Conservation (phyloP, 2,888 invertebrate species). For the Aelia acuminata region DNA sequence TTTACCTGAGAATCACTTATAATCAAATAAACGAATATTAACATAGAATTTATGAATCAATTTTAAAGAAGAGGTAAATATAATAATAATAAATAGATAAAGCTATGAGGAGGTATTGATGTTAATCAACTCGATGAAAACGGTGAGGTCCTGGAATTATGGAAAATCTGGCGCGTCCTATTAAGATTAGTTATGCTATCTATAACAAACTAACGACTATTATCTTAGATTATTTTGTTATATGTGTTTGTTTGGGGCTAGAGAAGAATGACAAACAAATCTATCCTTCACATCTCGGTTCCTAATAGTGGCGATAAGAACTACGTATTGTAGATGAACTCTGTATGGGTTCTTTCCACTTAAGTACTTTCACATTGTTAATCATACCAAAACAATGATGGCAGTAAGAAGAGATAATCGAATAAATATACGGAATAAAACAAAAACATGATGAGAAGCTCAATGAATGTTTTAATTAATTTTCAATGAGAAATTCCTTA, state of each 20-base stretch:
- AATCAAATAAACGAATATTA: too few relatives aligned
- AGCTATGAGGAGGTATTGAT: not conserved
- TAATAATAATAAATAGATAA: not conserved
- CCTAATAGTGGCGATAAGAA: not conserved
- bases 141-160: not conserved
- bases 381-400: not conserved
- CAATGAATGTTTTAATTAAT: not conserved
- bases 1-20: too few relatives aligned
- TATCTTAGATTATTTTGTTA: not conserved
- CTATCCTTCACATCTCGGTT: not conserved
- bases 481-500: not conserved
- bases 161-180: not conserved
- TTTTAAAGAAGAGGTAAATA: too few relatives aligned
- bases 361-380: not conserved
- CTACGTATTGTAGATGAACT: not conserved
- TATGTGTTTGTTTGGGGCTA: not conserved
- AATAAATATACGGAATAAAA: not conserved
- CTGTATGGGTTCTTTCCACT: not conserved
- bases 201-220: not conserved
- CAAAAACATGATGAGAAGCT: not conserved
- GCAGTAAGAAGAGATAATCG: not conserved
- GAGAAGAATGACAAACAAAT: constrained; percentile 14
- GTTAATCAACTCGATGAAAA: too few relatives aligned
- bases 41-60: too few relatives aligned
- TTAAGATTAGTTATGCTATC: not conserved